Evolutionary conservation across 2,888 invertebrate genomes (phyloP).

Genomic region (Caenorhabditis zanzibari): DNA sequence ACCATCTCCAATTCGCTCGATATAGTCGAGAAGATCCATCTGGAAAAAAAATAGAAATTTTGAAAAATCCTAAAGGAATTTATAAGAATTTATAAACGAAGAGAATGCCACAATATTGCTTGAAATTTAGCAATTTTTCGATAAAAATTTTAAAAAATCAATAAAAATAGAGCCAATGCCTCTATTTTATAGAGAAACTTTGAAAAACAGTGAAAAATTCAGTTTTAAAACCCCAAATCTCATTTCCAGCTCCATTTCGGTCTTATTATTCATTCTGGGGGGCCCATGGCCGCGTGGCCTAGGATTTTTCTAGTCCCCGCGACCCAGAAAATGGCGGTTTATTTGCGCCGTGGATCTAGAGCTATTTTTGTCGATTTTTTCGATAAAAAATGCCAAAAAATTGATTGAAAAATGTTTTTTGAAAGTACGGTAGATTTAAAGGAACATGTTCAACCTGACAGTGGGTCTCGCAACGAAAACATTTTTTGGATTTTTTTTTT

Average conservation of each 20-base stretch:
- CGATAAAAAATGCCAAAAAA: neutral
- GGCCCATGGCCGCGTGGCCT: constrained; percentile 26
- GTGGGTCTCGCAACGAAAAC: neutral
- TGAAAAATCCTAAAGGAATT: neutral
- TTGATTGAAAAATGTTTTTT: neutral
- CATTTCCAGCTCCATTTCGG: neutral
- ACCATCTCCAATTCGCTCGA: constrained; percentile 48
- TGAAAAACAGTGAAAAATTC: no score
- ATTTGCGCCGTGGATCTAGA: neutral
- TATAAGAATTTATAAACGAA: neutral
- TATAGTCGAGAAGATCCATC: constrained; percentile 54
- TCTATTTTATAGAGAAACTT: no score
- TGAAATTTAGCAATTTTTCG: constrained; percentile 37
- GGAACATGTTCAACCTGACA: neutral
- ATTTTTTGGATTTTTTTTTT: neutral
- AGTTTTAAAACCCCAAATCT: no score
- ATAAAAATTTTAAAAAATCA: no score
- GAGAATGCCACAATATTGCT: constrained; percentile 28
- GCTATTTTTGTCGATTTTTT: neutral
- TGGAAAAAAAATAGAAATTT: neutral
- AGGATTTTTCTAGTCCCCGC: constrained; percentile 6
- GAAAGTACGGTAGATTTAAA: neutral
- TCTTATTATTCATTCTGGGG: neutral
- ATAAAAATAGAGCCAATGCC: no score
- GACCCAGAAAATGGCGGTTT: neutral